A percentile compares a stretch with the other conserved stretches of the same genome.
Conservation (phyloP, 1,140 invertebrate species). For the Musca vetustissima region DNA sequence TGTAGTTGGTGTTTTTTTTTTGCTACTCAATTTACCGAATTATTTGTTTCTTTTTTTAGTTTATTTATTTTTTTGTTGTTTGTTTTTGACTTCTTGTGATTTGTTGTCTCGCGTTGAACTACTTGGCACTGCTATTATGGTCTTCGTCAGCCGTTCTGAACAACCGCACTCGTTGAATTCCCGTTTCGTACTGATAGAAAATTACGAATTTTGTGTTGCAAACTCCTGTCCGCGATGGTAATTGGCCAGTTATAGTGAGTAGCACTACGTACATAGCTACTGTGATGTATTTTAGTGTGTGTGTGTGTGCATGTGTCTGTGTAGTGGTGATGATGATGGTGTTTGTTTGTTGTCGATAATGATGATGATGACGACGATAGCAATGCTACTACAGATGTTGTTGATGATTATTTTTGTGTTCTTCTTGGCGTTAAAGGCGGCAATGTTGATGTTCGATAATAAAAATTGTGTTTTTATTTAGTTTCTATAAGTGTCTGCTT, state of each 20-base stretch:
- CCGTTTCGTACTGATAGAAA: conserved; percentile 41
- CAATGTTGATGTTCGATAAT: no score
- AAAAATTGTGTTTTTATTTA: no score
- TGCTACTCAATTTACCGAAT: no score
- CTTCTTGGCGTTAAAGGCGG: no score
- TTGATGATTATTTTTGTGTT: no score
- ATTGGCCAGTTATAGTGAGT: conserved; percentile 4
- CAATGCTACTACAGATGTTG: neutral
- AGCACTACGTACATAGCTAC: no score
- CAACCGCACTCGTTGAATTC: conserved; percentile 43
- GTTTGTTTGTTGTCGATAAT: neutral
- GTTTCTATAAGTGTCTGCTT: neutral
- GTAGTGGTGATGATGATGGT: neutral
- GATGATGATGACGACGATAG: conserved; percentile 5
- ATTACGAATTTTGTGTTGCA: conserved; percentile 31
- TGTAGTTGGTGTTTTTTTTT: neutral
- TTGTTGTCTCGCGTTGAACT: neutral
- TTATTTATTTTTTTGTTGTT: neutral
- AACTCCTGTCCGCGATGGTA: conserved; percentile 13
- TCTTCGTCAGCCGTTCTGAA: neutral
- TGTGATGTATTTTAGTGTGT: no score
- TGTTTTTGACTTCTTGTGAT: neutral
- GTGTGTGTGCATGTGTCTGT: no score
- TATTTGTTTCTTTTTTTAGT: no score
- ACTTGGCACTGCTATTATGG: neutral